A percentile compares a stretch with the other conserved stretches of the same genome.
These are phyloP conservation scores for Tolypeutes matacus DNA, from an alignment of 2,797 vertebrate genomes.

Conservation along the genomic window DNA sequence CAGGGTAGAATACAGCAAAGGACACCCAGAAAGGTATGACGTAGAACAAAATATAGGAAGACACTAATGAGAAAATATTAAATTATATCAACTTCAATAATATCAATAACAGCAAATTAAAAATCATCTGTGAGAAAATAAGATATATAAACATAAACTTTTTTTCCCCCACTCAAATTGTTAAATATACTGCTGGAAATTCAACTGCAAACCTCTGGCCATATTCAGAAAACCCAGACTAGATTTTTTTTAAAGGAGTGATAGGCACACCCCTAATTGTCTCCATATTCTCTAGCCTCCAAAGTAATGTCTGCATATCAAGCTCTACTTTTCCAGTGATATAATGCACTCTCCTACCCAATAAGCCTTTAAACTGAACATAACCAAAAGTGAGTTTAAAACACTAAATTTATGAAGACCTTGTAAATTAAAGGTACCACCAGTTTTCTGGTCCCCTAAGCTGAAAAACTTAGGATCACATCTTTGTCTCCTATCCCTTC, in stretches of 20 bases:
- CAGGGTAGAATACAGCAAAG: neutral
- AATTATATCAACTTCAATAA: neutral
- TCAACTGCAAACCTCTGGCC: neutral
- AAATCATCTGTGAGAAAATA: neutral
- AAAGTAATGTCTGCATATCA: neutral
- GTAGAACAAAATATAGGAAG: neutral
- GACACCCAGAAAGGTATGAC: neutral
- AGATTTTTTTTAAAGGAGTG: neutral
- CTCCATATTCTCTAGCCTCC: neutral
- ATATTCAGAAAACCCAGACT: neutral
- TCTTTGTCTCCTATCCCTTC: neutral
- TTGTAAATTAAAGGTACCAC: neutral
- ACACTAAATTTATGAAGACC: neutral
- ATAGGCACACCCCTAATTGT: fast-evolving
- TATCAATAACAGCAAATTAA: constrained; percentile 1
- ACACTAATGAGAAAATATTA: constrained; percentile 6
- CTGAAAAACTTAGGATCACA: neutral
- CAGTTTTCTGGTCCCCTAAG: neutral
- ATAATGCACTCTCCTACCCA: neutral
- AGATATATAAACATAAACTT: neutral
- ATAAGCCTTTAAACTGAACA: neutral
- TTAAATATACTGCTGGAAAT: constrained; percentile 18
- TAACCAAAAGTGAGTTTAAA: neutral
- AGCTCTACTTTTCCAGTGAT: neutral
- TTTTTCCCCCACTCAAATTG: neutral